Evolutionary conservation across 1,140 invertebrate genomes (phyloP), one percentile per base, ranked within the genome.

Genomic region (Trichogramma pretiosum): DNA sequence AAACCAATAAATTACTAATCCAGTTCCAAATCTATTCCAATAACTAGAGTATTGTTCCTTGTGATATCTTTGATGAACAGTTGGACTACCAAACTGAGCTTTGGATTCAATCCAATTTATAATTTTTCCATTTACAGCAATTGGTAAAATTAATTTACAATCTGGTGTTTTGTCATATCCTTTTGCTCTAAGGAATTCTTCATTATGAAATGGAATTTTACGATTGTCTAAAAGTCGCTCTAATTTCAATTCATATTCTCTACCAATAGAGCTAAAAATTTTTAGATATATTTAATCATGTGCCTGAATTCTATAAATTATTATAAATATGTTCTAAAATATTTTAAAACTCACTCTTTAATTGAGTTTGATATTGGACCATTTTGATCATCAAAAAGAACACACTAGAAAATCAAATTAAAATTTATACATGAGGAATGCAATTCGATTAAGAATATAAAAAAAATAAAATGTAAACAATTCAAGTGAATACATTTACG

Each of bases 61-160:
- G 18, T 91, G 74, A 67, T 94, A 93, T n/a, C 75, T 78, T 34
- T 80, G 77, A 70, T 96, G 92, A 46, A 82, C 80, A 53, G 84
- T 78, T 48, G 80, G 74, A 72, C 91, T 87, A 3, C 89, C 93
- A 76, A 96, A 97, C 26, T 87, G 79, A 9, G 92, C 93, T 74
- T 97, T 96, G 53, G 91, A 94, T 72, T 97, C 93, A 51, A 97
- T 91, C 93, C 93, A 97, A 67, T 94, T 93, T 0, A 96, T 79
- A 17, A 95, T 78, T 61, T 83, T 79, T 5, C 86, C 88, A 72
- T 89, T 83, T 21, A 92, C 78, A 24, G 86, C 85, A 48, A 95
- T 84, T 2, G 93, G 93, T 21, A 94, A 74, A 62, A 92, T 87
- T 36, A 97, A 72, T 71, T 93, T 93, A 19, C 93, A 78, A 68